Conservation (phyloP, 2,888 invertebrate genomes). For the Volucella inflata region DNA sequence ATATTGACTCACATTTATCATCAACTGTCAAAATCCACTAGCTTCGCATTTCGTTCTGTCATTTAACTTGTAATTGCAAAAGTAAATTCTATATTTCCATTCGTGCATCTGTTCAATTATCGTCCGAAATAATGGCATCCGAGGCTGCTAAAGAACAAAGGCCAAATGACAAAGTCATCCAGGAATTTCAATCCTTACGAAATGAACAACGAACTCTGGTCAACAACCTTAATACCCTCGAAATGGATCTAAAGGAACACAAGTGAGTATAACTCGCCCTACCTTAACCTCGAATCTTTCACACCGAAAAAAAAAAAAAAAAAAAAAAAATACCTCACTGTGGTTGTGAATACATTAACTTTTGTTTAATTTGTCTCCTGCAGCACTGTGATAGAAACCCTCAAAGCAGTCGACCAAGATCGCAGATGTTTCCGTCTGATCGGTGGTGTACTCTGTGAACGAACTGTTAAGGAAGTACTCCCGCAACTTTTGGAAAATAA, state of each 20-base stretch:
- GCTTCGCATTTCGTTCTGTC: constrained; percentile 29
- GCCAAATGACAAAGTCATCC: constrained; percentile 91
- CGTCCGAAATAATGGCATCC: constrained; percentile 80
- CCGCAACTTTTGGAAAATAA: constrained; percentile 92
- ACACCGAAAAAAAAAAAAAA: background rate
- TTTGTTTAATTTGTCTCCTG: constrained; percentile 27
- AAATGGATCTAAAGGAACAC: constrained; percentile 97
- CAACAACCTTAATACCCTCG: constrained; percentile 95
- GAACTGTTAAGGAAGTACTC: constrained; percentile 95
- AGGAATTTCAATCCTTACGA: constrained; percentile 93
- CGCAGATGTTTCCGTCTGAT: constrained; percentile 97
- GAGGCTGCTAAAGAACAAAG: constrained; percentile 81
- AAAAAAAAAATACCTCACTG: background rate
- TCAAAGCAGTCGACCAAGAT: constrained; percentile 92
- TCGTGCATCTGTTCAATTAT: constrained; percentile 71
- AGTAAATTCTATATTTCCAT: constrained; percentile 50
- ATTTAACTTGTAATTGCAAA: constrained; percentile 51
- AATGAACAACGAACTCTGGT: constrained; percentile 94
- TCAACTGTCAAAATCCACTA: constrained; percentile 46
- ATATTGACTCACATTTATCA: background rate
- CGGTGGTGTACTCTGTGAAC: constrained; percentile 96
- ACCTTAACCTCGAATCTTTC: constrained; percentile 76
- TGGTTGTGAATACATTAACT: background rate
- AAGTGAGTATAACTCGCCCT: constrained; percentile 87
- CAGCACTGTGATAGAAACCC: constrained; percentile 97